These are phyloP conservation scores for Psammodynastes pulverulentus DNA, from an alignment of 2,113 vertebrate species.

Conservation along the genomic window DNA sequence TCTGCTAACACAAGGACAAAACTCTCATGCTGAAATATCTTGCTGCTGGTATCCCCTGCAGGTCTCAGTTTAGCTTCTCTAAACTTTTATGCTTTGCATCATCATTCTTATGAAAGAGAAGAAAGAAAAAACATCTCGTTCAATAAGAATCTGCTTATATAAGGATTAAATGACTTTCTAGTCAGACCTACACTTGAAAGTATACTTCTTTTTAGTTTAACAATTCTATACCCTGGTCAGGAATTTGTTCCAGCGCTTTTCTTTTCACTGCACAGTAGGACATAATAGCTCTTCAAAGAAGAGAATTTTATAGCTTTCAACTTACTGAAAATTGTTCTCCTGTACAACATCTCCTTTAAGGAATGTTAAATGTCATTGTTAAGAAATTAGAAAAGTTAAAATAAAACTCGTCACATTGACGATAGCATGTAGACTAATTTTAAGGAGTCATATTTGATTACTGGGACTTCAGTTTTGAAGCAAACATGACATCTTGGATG, in stretches of 20 bases:
- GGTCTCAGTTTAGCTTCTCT: background rate
- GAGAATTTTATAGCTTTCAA: constrained; percentile 8
- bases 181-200: background rate
- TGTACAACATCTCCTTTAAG: background rate
- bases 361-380: background rate
- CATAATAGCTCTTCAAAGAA: background rate
- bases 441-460: background rate
- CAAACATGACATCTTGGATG: background rate
- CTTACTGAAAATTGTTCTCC: background rate
- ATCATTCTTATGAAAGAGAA: constrained; percentile 17
- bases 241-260: background rate
- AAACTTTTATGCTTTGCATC: background rate
- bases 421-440: background rate
- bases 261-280: constrained; percentile 6
- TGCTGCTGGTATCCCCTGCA: background rate
- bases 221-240: constrained; percentile 28
- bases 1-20: background rate
- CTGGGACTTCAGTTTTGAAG: background rate
- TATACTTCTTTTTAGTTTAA: constrained; percentile 8
- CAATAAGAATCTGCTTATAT: constrained; percentile 15
- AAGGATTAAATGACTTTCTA: background rate
- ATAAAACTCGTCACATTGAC: background rate
- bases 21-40: background rate
- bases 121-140: constrained; percentile 12
- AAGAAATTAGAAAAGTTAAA: background rate